Conservation (phyloP, 2,797 vertebrate genomes). For the Prionace glauca region DNA sequence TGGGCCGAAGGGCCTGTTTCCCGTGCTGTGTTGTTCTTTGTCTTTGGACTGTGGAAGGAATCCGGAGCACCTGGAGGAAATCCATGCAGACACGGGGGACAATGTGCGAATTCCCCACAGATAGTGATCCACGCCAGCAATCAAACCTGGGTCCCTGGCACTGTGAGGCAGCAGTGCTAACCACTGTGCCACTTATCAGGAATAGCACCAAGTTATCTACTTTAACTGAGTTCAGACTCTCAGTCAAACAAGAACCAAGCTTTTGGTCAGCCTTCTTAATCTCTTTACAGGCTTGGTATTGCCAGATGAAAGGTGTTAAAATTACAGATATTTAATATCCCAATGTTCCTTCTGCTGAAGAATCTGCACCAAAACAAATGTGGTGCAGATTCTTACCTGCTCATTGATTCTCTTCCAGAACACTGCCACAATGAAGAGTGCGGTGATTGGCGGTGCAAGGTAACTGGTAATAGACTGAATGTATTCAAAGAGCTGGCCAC, state of each 20-base stretch:
- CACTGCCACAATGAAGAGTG: slow-evolving; percentile 85
- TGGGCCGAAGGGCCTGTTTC: too few relatives aligned
- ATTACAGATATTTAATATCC: neutral
- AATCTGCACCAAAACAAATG: neutral
- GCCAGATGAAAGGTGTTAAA: neutral
- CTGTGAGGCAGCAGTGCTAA: too few relatives aligned
- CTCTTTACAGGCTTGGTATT: neutral
- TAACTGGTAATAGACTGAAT: slow-evolving; percentile 86
- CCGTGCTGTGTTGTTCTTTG: too few relatives aligned
- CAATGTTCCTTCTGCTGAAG: neutral
- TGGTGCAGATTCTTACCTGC: slow-evolving; percentile 60
- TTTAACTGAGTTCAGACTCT: neutral
- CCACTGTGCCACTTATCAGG: too few relatives aligned
- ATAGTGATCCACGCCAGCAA: too few relatives aligned
- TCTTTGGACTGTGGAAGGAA: too few relatives aligned
- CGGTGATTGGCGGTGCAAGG: slow-evolving; percentile 80
- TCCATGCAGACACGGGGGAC: too few relatives aligned
- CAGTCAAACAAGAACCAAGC: neutral
- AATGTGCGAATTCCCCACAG: too few relatives aligned
- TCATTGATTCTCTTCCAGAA: slow-evolving; percentile 88
- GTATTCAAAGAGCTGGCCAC: slow-evolving; percentile 86
- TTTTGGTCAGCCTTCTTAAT: neutral
- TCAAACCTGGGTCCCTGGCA: too few relatives aligned
- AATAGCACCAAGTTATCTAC: neutral
- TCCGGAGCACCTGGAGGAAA: too few relatives aligned